Evolutionary conservation across 2,888 invertebrate genomes (phyloP), one percentile per base, ranked within the genome.

Genomic region (Spisula subtruncata): DNA sequence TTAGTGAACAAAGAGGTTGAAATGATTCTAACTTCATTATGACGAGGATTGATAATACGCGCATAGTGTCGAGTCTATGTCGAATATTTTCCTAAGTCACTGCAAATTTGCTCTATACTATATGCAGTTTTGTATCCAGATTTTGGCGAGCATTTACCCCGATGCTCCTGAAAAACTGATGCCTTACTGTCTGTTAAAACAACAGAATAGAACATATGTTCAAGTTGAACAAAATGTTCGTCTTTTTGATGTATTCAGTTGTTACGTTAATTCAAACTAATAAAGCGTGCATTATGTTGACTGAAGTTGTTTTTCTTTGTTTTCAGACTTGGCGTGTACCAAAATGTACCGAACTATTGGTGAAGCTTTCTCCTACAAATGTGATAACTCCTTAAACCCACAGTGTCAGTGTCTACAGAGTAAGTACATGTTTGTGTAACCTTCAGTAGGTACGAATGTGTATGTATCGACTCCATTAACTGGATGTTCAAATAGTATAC

Each of bases 351-450:
- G 87, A 51, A 41, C 83, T 25, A 25, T 32, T 25, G 83, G 75
- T 18, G 48, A 75, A 18, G 20, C 51, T 0, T 71, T 71, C 14
- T 46, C 54, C 0, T 75, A 46, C 18, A 18, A 54, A 25, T 87
- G 87, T 29, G 48, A 86, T 25, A 75, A 83, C 10, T 75, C 75
- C 1, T 0, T 51, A n/a, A 56, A 75, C 0, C 16, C n/a, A 25
- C n/a, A 66, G 56, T 87, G 83, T 20, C 32, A 83, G 25, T 87
- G 87, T 46, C 10, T 83, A 41, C 35, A 14, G 20, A 87, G 87
- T 87, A 83, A 87, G 87, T 83, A 51, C 1, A 46, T 1, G 32
- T 32, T 32, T 10, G 12, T 71, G 12, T 41, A 41, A 5, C 8
- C 41, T 2, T 41, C 8, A 5, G 4, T 8, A 41, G 41, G 41